Evolutionary conservation across 2,888 invertebrate species (phyloP), one percentile per base, ranked within the genome.

Genomic region (Actias luna): DNA sequence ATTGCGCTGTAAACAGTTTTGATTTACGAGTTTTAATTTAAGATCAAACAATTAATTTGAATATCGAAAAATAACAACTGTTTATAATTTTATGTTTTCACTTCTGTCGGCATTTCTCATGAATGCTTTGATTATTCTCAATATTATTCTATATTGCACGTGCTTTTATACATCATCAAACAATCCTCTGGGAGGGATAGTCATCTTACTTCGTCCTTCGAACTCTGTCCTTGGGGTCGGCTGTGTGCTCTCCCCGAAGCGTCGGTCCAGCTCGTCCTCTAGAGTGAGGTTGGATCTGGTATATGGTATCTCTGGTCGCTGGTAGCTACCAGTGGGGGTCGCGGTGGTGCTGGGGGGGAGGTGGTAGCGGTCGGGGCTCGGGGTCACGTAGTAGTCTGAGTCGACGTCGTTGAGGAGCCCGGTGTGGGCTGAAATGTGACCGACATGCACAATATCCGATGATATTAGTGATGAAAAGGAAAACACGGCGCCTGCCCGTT

Each of bases 351-450:
- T 61, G n/a, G 66, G 1, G 12, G 59, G 46, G 42, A 67, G 71
- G 5, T 72, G 74, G 70, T n/a, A 69, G 31, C 88, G 80, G 12
- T 87, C 87, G 4, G 88, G 87, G 33, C 89, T 89, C 59, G 93
- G 87, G 12, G 88, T 83, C n/a, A 93, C 94, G 77, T 95, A 95
- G 80, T 95, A 95, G 65, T 96, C 96, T 77, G 95, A 93, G 68
- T 97, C 97, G 39, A 95, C 95, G 85, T 97, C 96, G 69, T 95
- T 93, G 22, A 98, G 93, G 29, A 98, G 93, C 80, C 97, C 97
- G 77, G 96, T 95, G 78, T 94, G 94, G 79, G 96, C 96, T 83
- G 95, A 75, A 91, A 92, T 65, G 89, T 87, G 91, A 84, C 70
- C 69, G 66, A 83, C 87, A 89, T 92, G 88, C 90, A 92, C 88